A percentile compares a stretch with the other conserved stretches of the same genome.
phyloP scores from a whole-genome alignment of 2,888 invertebrate genomes.

The Thera obeliscata region DNA sequence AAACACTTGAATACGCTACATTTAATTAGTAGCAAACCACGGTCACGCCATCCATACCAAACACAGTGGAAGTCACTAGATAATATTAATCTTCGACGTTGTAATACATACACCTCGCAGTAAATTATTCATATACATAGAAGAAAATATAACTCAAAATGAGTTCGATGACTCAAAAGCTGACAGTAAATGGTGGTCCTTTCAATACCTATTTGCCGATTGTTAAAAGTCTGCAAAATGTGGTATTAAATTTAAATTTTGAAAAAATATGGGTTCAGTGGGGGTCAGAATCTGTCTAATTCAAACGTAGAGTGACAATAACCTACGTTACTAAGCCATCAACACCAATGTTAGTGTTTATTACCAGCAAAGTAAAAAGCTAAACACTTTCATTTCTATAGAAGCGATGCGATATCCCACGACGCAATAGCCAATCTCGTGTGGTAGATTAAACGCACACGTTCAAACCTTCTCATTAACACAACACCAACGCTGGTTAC shows the following conservation, averaged over 20 bases:
- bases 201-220: background rate
- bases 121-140: background rate
- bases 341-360: slow-evolving; percentile 10
- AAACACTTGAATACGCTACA: slow-evolving; percentile 53
- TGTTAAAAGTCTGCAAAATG: background rate
- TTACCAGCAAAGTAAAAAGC: slow-evolving; percentile 19
- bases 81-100: background rate
- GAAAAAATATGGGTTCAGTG: background rate
- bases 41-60: slow-evolving; percentile 13
- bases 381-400: slow-evolving; percentile 34
- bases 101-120: no score
- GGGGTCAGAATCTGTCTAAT: background rate
- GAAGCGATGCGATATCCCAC: slow-evolving; percentile 36
- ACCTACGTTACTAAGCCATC: slow-evolving; percentile 3
- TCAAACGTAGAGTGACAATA: background rate
- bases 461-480: slow-evolving; percentile 7
- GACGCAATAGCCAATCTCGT: slow-evolving; percentile 37
- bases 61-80: background rate
- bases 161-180: background rate
- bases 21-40: slow-evolving; percentile 40
- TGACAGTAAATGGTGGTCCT: background rate
- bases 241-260: background rate
- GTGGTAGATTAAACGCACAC: slow-evolving; percentile 30
- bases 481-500: slow-evolving; percentile 32
- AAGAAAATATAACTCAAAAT: background rate